phyloP scores from a whole-genome alignment of 2,888 invertebrate genomes.

The Pachymerium ferrugineum region DNA sequence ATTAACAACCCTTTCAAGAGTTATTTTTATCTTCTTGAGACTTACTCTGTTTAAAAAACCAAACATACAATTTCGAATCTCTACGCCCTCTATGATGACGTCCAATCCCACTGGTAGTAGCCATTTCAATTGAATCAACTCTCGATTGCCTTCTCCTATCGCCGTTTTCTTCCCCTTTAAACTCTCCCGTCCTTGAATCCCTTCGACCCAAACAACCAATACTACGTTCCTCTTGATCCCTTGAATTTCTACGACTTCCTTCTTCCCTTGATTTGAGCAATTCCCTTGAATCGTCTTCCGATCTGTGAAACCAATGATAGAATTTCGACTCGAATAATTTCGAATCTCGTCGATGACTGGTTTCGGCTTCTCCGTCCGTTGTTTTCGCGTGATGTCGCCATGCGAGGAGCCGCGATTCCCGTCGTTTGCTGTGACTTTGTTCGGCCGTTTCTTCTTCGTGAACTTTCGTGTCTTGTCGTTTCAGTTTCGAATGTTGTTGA shows the following conservation, averaged over 20 bases:
- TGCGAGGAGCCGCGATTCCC: background rate
- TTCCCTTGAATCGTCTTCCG: background rate
- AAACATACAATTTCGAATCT: constrained; percentile 28
- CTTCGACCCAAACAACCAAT: background rate
- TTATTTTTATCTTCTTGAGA: constrained; percentile 22
- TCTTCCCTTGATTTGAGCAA: background rate
- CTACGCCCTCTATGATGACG: background rate
- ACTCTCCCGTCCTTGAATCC: background rate
- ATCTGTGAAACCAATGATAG: constrained; percentile 1
- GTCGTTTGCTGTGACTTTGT: background rate
- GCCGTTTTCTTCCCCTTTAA: background rate
- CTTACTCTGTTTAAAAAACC: constrained; percentile 27
- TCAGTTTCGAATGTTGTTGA: background rate
- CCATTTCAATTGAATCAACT: background rate
- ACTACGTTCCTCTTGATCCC: background rate
- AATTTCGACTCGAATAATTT: constrained; percentile 21
- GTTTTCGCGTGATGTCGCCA: background rate
- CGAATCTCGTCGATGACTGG: constrained; percentile 2
- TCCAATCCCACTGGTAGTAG: background rate
- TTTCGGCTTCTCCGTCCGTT: background rate
- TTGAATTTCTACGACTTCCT: background rate
- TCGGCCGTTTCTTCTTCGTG: background rate
- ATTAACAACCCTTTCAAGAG: background rate
- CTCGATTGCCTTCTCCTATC: background rate
- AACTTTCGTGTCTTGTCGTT: background rate